Conservation (phyloP, 1,140 invertebrate genomes). For the Theocolax elegans region DNA sequence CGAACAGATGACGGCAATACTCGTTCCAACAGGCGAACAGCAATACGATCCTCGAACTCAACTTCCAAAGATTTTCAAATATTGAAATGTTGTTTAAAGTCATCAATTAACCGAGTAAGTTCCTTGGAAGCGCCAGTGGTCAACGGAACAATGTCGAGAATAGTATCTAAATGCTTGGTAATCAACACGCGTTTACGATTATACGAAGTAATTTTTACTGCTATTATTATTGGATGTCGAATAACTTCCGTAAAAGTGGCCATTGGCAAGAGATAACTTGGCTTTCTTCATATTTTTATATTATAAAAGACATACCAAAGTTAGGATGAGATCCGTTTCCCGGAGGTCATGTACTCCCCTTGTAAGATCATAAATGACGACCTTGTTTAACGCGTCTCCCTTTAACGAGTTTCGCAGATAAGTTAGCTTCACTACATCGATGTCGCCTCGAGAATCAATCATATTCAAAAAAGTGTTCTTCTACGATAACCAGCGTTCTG, state of each 20-base stretch:
- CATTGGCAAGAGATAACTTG: too few relatives aligned
- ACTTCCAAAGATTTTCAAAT: background rate
- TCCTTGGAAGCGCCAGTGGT: background rate
- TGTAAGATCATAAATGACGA: slow-evolving; percentile 32
- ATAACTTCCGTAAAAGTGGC: too few relatives aligned
- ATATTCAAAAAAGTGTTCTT: slow-evolving; percentile 36
- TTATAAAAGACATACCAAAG: too few relatives aligned
- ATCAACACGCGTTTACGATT: slow-evolving; percentile 40
- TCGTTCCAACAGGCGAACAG: background rate
- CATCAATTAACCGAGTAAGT: background rate
- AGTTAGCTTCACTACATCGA: slow-evolving; percentile 42
- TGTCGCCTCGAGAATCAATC: slow-evolving; percentile 40
- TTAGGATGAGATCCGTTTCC: too few relatives aligned
- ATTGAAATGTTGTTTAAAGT: background rate
- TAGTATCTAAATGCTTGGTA: slow-evolving; percentile 28
- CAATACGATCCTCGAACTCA: background rate
- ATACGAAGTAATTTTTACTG: slow-evolving; percentile 39
- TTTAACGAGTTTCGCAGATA: slow-evolving; percentile 39
- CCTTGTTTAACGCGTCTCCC: slow-evolving; percentile 40
- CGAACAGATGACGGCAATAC: background rate
- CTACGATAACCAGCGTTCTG: background rate
- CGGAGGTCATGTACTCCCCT: slow-evolving; percentile 44
- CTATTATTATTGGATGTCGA: too few relatives aligned
- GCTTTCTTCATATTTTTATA: too few relatives aligned
- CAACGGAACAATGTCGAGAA: background rate